phyloP scores from a whole-genome alignment of 2,888 invertebrate species.

The Hyppa rectilinea region DNA sequence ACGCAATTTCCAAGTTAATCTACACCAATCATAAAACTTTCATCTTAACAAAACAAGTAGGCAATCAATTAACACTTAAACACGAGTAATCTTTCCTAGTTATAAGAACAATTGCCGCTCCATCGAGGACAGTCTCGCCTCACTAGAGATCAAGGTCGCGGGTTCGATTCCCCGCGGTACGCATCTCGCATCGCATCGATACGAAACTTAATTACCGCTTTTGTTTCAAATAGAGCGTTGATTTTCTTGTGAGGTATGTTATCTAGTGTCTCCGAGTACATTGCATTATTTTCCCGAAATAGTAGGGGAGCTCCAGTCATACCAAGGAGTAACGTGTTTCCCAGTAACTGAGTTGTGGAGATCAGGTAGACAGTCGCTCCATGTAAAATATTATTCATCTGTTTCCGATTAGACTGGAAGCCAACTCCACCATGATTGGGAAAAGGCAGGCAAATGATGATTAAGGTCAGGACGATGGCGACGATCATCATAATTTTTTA shows the following conservation, averaged over 20 bases:
- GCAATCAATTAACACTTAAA: constrained; percentile 22
- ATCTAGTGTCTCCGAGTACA: background rate
- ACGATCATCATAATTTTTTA: too few species aligned
- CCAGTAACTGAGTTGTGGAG: background rate
- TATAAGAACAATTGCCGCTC: constrained; percentile 56
- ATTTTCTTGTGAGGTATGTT: constrained; percentile 14
- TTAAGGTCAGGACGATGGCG: background rate
- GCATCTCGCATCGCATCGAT: constrained; percentile 40
- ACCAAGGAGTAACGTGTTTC: background rate
- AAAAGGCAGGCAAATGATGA: background rate
- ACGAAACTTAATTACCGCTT: constrained; percentile 58
- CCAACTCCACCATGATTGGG: background rate
- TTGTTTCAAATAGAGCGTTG: constrained; percentile 30
- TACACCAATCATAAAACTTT: constrained; percentile 16
- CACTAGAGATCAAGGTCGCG: constrained; percentile 62
- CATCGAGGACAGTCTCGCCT: constrained; percentile 45
- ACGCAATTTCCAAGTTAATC: constrained; percentile 6
- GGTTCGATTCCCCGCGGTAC: constrained; percentile 54
- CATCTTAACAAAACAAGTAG: constrained; percentile 14
- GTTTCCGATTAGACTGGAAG: background rate
- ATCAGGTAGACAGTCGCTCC: background rate
- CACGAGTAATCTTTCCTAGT: constrained; percentile 34
- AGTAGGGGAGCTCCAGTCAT: background rate
- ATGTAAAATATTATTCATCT: background rate
- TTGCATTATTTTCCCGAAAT: background rate